Percentiles rank a stretch among this genome's conserved stretches.
phyloP scores from a whole-genome alignment of 2,888 invertebrate genomes.

The Hyposoter didymator region DNA sequence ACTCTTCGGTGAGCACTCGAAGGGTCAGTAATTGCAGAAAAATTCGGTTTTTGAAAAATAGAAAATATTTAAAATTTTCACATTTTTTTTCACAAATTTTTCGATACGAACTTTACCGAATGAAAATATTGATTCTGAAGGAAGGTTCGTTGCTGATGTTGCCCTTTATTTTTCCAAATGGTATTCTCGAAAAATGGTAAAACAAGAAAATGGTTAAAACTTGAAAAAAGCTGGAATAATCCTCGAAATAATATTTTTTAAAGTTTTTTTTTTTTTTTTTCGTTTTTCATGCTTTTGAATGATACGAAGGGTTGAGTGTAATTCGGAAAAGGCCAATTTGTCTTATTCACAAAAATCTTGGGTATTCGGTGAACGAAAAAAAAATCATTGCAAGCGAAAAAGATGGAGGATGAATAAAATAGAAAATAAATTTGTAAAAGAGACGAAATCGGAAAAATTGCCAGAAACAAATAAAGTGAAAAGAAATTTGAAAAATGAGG shows the following conservation, averaged over 20 bases:
- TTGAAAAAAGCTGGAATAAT: background rate
- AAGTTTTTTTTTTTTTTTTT: conserved; percentile 17
- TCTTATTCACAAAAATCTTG: background rate
- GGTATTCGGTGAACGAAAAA: background rate
- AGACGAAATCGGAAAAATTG: conserved; percentile 6
- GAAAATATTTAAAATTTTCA: background rate
- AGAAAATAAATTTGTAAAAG: background rate
- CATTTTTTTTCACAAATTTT: background rate
- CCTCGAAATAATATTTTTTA: conserved; percentile 20
- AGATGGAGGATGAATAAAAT: background rate
- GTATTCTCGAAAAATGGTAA: background rate
- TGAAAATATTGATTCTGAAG: background rate
- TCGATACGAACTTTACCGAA: background rate
- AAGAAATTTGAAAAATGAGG: conserved; percentile 1
- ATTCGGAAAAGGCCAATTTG: background rate
- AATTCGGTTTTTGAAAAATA: background rate
- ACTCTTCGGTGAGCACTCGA: too few relatives aligned
- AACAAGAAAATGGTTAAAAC: background rate
- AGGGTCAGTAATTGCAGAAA: too few relatives aligned
- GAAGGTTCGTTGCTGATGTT: background rate
- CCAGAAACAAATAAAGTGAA: background rate
- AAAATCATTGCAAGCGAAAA: background rate
- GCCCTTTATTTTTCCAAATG: background rate
- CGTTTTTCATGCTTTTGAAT: conserved; percentile 21
- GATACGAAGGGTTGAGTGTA: background rate